Evolutionary conservation across 2,113 vertebrate species (phyloP), one percentile per base, ranked within the genome.

Genomic region (Pachyramphus minor): DNA sequence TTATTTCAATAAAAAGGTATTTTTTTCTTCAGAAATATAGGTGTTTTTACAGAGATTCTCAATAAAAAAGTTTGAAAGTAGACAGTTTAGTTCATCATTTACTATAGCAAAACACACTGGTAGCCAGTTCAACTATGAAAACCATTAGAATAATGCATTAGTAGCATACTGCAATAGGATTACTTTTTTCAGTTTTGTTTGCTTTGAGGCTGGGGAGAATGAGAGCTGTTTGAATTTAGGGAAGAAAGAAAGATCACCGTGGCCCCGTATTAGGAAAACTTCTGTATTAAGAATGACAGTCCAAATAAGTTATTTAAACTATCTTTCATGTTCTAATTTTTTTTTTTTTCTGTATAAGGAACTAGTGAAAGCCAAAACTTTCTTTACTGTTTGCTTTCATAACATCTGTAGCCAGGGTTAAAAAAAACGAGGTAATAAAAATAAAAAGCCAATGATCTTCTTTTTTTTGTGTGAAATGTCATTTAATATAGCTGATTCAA

Each of bases 391-490:
- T 60, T 79, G 12, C 63, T 75, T 75, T 60, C 10, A n/a, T 64
- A 12, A 30, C 20, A 23, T n/a, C 11, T 0, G 1, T 23, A 24
- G 8, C 17, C 14, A 21, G 28, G 18, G 13, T 2, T 2, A 13
- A 47, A 3, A n/a, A n/a, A 28, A 24, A 39, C 42, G 37, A 41
- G 0, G 2, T 49, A 47, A 9, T 37, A 53, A 66, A 77, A 78
- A 41, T 49, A 62, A 77, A 58, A 81, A 73, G 33, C 74, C 19
- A 53, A 27, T 58, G 2, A 58, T 1, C 6, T 72, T 44, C 8
- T 62, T 74, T 75, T 79, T 74, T 75, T 79, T 68, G 13, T 39
- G 14, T 50, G 37, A 78, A 50, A 63, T 35, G 10, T 35, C 11
- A 55, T 28, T 60, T 77, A 77, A 45, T 42, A 58, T 31, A 58